Percentiles rank a stretch among this genome's conserved stretches.
Evolutionary conservation across 1,140 invertebrate genomes (phyloP).

Genomic region (Drosophila mayri): DNA sequence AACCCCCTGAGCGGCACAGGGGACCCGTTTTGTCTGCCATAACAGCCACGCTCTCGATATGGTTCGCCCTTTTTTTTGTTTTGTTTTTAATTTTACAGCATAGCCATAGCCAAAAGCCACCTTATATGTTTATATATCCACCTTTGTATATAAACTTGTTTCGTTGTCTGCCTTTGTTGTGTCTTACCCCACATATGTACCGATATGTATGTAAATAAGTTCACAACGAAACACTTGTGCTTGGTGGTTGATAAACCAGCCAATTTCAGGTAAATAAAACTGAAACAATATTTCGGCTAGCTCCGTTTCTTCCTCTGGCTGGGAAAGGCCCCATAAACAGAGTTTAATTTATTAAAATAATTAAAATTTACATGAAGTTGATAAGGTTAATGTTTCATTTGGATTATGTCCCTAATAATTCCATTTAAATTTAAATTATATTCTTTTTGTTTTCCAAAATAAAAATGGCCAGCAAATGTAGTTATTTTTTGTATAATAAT

Average conservation of each 20-base stretch:
- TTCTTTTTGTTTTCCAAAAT: not conserved
- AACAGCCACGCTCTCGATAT: constrained; percentile 26
- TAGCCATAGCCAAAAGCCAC: constrained; percentile 17
- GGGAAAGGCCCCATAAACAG: constrained; percentile 1
- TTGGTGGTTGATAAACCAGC: constrained; percentile 72
- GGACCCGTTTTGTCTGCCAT: constrained; percentile 45
- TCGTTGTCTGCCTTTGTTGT: constrained; percentile 45
- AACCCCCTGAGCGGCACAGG: constrained; percentile 22
- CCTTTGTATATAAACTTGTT: constrained; percentile 45
- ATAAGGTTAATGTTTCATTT: not conserved
- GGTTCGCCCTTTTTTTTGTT: constrained; percentile 40
- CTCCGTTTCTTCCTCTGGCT: constrained; percentile 5
- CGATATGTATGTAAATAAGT: constrained; percentile 60
- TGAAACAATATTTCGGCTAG: constrained; percentile 65
- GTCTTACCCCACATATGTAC: constrained; percentile 64
- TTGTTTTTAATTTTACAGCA: constrained; percentile 38
- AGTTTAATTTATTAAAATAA: not conserved
- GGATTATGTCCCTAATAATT: not conserved
- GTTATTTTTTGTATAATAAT: not conserved
- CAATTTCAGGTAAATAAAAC: constrained; percentile 74
- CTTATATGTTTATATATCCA: constrained; percentile 4
- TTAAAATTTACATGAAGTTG: not conserved
- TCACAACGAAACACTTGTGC: constrained; percentile 75
- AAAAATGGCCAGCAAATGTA: not conserved
- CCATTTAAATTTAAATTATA: not conserved